phyloP scores from a whole-genome alignment of 2,113 vertebrate genomes.

The Dolichallabes microphthalmus region DNA sequence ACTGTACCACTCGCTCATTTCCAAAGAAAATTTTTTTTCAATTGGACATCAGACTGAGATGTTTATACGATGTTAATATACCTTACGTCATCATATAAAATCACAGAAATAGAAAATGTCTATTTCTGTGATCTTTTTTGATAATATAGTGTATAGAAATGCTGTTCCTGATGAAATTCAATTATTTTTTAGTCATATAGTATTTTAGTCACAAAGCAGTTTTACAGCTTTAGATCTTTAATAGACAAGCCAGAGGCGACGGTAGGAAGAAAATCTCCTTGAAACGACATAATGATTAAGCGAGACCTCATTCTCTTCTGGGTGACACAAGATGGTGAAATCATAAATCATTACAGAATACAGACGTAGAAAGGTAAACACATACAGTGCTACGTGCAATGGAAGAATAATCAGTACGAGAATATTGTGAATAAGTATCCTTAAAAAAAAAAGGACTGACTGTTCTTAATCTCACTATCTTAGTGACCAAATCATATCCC shows the following conservation, averaged over 20 bases:
- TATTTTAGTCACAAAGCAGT: background rate
- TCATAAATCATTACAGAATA: background rate
- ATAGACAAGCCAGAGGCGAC: background rate
- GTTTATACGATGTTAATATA: too few relatives aligned
- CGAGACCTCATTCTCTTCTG: background rate
- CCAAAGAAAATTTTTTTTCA: too few relatives aligned
- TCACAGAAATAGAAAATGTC: background rate
- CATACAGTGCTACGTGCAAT: background rate
- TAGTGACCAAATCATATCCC: background rate
- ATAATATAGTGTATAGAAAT: background rate
- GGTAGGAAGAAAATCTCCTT: background rate
- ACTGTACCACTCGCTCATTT: too few relatives aligned
- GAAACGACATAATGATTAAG: background rate
- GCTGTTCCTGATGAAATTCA: background rate
- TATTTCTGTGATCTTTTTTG: background rate
- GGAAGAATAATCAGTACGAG: background rate
- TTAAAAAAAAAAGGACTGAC: background rate
- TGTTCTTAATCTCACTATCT: background rate
- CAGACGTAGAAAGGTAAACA: background rate
- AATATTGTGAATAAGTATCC: background rate
- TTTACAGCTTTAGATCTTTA: background rate
- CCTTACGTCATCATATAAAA: background rate
- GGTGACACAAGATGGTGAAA: background rate
- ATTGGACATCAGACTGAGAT: too few relatives aligned
- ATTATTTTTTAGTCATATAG: background rate